These are phyloP conservation scores for Campoletis raptor DNA, from an alignment of 2,888 invertebrate species.

Conservation along the genomic window DNA sequence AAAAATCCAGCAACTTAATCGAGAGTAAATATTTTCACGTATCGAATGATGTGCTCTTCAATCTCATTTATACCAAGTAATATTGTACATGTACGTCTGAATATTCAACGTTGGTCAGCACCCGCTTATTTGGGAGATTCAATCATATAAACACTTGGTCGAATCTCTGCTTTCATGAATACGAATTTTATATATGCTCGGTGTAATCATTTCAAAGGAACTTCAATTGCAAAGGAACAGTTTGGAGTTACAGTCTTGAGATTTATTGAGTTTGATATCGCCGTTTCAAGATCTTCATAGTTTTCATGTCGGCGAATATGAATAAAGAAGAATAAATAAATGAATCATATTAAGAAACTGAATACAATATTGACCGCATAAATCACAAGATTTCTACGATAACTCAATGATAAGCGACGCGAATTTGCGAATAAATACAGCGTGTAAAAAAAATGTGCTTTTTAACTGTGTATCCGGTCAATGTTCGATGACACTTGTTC, in stretches of 20 bases:
- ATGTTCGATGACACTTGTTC: slow-evolving; percentile 9
- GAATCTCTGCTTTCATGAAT: neutral
- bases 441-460: neutral
- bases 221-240: neutral
- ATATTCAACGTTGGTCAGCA: neutral
- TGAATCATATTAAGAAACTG: neutral
- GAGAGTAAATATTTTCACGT: slow-evolving; percentile 24
- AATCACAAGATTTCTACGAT: neutral
- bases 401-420: neutral
- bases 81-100: slow-evolving; percentile 20
- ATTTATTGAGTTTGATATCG: neutral
- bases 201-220: neutral
- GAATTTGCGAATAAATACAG: neutral
- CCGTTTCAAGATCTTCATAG: neutral
- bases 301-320: neutral
- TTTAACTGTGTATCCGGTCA: neutral
- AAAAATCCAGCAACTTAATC: slow-evolving; percentile 9
- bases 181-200: neutral
- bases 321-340: neutral
- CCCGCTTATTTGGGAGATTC: neutral
- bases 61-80: slow-evolving; percentile 49
- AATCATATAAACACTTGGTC: slow-evolving; percentile 1
- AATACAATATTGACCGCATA: neutral
- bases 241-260: neutral
- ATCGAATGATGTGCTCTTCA: slow-evolving; percentile 1